Conservation (phyloP, 2,113 vertebrate genomes). For the Atrichornis clamosus region DNA sequence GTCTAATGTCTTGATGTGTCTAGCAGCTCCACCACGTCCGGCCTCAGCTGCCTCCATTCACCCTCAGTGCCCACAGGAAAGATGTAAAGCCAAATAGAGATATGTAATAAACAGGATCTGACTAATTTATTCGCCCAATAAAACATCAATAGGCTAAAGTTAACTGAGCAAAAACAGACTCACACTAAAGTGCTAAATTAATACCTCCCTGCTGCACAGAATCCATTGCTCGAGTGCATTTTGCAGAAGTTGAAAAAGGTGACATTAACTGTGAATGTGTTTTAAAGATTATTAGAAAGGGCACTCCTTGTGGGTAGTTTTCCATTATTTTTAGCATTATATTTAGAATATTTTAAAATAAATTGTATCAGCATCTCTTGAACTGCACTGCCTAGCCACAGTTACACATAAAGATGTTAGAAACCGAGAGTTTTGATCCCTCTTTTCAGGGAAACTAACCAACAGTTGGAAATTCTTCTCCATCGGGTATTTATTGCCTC, state of each 20-base stretch:
- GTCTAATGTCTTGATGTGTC: background rate
- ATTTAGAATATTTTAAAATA: background rate
- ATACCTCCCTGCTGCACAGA: constrained; percentile 27
- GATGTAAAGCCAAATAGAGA: constrained; percentile 28
- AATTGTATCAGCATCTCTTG: background rate
- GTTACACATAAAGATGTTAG: background rate
- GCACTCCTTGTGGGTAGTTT: background rate
- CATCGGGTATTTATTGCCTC: background rate
- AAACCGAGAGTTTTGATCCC: background rate
- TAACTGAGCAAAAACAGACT: constrained; percentile 46
- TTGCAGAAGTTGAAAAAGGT: background rate
- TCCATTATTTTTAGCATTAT: constrained; percentile 13
- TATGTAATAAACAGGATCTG: constrained; percentile 40
- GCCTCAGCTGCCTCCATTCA: background rate
- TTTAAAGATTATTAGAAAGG: constrained; percentile 41
- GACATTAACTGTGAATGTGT: background rate
- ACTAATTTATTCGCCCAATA: constrained; percentile 61
- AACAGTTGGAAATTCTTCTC: background rate
- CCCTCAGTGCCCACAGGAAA: background rate
- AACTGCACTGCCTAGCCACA: background rate
- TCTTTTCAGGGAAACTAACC: background rate
- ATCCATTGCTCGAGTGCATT: background rate
- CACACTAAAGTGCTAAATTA: constrained; percentile 34
- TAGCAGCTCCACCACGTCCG: background rate
- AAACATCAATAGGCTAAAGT: constrained; percentile 50